Base-by-base conservation (phyloP, 2,888 invertebrate genomes). In the Acrobasis consociella region DNA sequence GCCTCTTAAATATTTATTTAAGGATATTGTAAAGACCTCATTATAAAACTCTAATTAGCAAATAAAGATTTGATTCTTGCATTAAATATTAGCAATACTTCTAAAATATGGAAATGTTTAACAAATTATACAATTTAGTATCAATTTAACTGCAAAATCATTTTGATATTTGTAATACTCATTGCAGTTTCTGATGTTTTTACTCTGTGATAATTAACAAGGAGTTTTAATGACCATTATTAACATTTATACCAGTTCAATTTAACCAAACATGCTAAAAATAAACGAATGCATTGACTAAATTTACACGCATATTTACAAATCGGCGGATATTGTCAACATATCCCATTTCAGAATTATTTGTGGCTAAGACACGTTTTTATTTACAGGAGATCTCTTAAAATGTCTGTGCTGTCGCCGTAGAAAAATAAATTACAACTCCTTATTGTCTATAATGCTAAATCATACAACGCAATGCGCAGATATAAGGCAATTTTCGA, bases 381-480 rank as follows among this genome's bases (percentile, higher is more conserved):
- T 62, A 62, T 62, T 9, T 55, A 62, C 62, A 62, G n/a, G 62
- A 62, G 62, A 62, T 62, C 55, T 9, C 37, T 37, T n/a, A 5
- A 53, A 39, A 60, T 61, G 61, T 61, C 61, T 52, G 51, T 60
- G 15, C 17, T 10, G 15, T 55, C 17, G 49, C 10, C 55, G 13
- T 55, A 62, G 9, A 56, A 62, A 42, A 49, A 49, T 62, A 60
- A 52, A 60, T 59, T 50, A 59, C 49, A 59, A 49, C 15, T 59
- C 38, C 51, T 52, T 60, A 60, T 39, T 39, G 39, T 39, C 60
- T 60, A 51, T 31, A 31, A 7, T 39, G n/a, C 39, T 46, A 46
- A 56, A 51, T 51, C 38, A 60, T 17, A 58, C 37, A 51, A 52
- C 60, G 9, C 39, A 52, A 51, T 8, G 10, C 22, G 49, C 37